Evolutionary conservation across 2,888 invertebrate species (phyloP), one percentile per base, ranked within the genome.

Genomic region (Dryocosmus kuriphilus): DNA sequence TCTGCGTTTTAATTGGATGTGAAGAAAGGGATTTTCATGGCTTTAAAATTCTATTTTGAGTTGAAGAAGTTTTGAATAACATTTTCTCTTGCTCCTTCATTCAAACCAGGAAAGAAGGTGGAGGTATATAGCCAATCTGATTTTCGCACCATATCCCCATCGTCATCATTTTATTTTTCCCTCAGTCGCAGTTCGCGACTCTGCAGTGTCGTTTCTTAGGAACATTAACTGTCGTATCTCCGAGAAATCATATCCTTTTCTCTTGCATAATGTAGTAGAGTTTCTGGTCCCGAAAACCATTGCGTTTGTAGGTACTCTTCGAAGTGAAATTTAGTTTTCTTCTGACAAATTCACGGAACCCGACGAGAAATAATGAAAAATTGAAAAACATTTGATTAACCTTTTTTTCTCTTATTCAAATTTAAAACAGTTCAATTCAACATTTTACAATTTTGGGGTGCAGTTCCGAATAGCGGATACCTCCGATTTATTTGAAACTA

Each of bases 211-310:
- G 46, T 67, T 67, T 27, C 67, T 67, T 67, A 67, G 67, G 67
- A 67, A 67, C 67, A 67, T 67, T 67, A 67, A 67, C 41, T 71
- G 71, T 71, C 71, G 71, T 51, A 51, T 71, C 51, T 32, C 51
- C 51, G 51, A n/a, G 41, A 71, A 71, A 71, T 71, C 71, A 71
- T 71, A 71, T 71, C 51, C 51, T 71, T 71, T 30, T 71, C 71
- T 71, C 30, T 32, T 71, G 71, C 71, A 71, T 71, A 71, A 71
- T 71, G 71, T 51, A 71, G 8, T 41, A 46, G 71, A 71, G 1
- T 51, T 51, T 32, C 51, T 71, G 51, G 51, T 51, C 51, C 46
- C 32, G 51, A 71, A 71, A 71, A 71, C 71, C 71, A 71, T 71
- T 71, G 51, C 71, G 71, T 30, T 41, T 71, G 51, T 51, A 71